Evolutionary conservation across 1,140 invertebrate species (phyloP), one percentile per base, ranked within the genome.

Genomic region (Acromyrmex heyeri): DNA sequence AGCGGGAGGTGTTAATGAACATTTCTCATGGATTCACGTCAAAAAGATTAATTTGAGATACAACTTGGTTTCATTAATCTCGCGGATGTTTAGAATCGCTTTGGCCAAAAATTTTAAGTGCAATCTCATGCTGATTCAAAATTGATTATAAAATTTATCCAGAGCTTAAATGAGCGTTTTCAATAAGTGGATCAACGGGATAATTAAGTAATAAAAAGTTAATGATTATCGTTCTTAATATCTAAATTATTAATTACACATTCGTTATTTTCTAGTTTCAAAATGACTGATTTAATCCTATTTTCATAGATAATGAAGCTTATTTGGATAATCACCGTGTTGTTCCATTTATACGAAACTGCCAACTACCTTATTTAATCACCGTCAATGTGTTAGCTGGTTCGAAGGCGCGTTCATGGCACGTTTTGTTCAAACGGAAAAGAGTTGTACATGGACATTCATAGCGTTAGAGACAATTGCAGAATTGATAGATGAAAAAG

Each of bases 401-500:
- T 55, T 21, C 75, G 48, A 30, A 65, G 82, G 82, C 59, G 59
- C 73, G 27, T 48, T 81, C 48, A 21, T 30, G n/a, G 48, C 30
- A 48, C 50, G 64, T 18, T 67, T 12, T 18, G 48, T 48, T 85
- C 59, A 34, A 57, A 21, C 59, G 48, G 38, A 53, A 79, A 64
- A 65, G 48, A 78, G 30, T 57, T 24, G 48, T 14, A 34, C 34
- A 44, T 55, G 18, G 21, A 48, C 73, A 62, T 4, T n/a, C 34
- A 21, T 50, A 85, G 61, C 18, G 62, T 48, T 44, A 86, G 55
- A 69, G 85, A 82, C 77, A 72, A 86, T 59, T 53, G 75, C 62
- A 62, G 30, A 73, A 72, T 24, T 62, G 57, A 86, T 59, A 86
- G 78, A 44, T 64, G 27, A 82, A 73, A 70, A 27, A 53, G 38